A percentile compares a stretch with the other conserved stretches of the same genome.
Evolutionary conservation across 2,888 invertebrate genomes (phyloP).

Genomic region (Cyclophora albipunctata): DNA sequence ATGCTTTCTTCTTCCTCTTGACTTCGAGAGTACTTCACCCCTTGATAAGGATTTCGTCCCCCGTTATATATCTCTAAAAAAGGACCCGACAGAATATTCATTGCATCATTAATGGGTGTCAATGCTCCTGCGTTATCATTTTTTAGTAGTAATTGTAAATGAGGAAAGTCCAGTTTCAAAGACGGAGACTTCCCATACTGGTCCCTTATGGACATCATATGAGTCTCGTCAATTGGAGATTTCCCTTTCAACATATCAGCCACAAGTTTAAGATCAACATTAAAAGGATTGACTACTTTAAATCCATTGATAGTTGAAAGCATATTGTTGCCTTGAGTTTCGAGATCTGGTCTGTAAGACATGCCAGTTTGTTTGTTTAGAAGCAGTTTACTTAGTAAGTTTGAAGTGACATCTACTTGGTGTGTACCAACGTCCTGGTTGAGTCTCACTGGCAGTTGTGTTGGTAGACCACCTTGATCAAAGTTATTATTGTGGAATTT

Average conservation of each 20-base stretch:
- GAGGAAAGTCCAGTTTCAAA: slow-evolving; percentile 51
- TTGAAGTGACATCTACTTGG: slow-evolving; percentile 55
- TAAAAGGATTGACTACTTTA: slow-evolving; percentile 70
- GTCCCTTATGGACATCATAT: slow-evolving; percentile 45
- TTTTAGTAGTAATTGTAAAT: slow-evolving; percentile 54
- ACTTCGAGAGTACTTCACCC: slow-evolving; percentile 64
- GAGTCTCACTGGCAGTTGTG: slow-evolving; percentile 48
- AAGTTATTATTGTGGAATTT: slow-evolving; percentile 46
- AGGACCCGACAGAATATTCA: slow-evolving; percentile 40
- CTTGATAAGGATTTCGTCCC: slow-evolving; percentile 55
- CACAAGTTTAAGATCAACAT: slow-evolving; percentile 64
- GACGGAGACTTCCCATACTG: slow-evolving; percentile 46
- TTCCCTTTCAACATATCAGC: slow-evolving; percentile 68
- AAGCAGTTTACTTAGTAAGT: slow-evolving; percentile 50
- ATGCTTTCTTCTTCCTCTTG: slow-evolving; percentile 66
- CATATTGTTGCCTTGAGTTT: slow-evolving; percentile 35
- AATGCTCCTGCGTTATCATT: slow-evolving; percentile 45
- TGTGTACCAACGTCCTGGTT: slow-evolving; percentile 67
- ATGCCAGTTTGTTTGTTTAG: slow-evolving; percentile 42
- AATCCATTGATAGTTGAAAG: slow-evolving; percentile 66
- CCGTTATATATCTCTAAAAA: slow-evolving; percentile 53
- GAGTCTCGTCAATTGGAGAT: slow-evolving; percentile 46
- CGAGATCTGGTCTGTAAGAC: slow-evolving; percentile 46
- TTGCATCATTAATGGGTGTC: slow-evolving; percentile 36
- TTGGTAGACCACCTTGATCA: slow-evolving; percentile 48